A percentile compares a stretch with the other conserved stretches of the same genome.
phyloP scores from a whole-genome alignment of 2,113 vertebrate genomes.

The Archilochus colubris region DNA sequence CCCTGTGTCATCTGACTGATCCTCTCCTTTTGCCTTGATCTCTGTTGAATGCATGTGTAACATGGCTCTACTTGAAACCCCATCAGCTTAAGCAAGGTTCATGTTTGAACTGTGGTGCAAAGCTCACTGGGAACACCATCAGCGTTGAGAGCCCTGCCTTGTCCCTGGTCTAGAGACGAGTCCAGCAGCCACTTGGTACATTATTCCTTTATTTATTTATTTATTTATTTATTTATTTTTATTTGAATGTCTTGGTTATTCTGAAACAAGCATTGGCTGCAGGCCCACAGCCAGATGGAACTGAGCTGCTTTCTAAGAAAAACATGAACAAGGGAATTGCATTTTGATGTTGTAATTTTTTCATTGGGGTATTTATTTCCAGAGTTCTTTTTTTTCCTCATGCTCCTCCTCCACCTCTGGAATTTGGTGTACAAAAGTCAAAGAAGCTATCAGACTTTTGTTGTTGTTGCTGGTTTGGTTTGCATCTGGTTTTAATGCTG shows the following conservation, averaged over 20 bases:
- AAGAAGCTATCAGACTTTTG: constrained; percentile 35
- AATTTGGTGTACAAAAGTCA: constrained; percentile 42
- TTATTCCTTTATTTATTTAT: neutral
- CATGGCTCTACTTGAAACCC: neutral
- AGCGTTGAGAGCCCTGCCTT: neutral
- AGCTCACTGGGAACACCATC: constrained; percentile 18
- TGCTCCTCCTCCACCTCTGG: neutral
- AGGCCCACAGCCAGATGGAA: constrained; percentile 66
- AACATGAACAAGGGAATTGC: constrained; percentile 65
- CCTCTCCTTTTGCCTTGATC: neutral
- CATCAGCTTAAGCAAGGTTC: constrained; percentile 25
- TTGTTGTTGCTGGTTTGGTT: neutral
- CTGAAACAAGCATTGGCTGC: constrained; percentile 61
- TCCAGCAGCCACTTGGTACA: constrained; percentile 6
- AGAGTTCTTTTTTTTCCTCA: neutral
- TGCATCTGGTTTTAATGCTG: constrained; percentile 25
- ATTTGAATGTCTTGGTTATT: constrained; percentile 63
- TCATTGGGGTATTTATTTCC: constrained; percentile 54
- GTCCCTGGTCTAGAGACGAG: neutral
- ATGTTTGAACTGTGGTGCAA: neutral
- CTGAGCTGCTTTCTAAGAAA: constrained; percentile 78
- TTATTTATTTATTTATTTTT: neutral
- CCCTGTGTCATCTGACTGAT: constrained; percentile 22
- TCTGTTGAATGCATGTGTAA: neutral
- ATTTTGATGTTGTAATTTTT: constrained; percentile 68